These are phyloP conservation scores for Ceratoteleas bidentatus DNA, from an alignment of 1,140 invertebrate species.

Conservation along the genomic window DNA sequence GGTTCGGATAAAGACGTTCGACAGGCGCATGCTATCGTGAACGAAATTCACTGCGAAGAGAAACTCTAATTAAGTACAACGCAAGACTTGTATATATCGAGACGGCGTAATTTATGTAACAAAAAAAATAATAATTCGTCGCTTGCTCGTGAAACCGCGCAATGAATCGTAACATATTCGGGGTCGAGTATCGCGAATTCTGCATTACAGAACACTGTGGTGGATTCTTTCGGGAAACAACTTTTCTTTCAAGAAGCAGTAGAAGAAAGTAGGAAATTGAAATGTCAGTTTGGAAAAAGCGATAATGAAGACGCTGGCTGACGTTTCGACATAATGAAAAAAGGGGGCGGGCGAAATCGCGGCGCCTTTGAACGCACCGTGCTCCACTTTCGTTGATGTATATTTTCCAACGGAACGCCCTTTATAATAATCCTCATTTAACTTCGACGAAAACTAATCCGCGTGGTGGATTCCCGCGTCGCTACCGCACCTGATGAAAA, in stretches of 20 bases:
- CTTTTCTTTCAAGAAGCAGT: constrained; percentile 30
- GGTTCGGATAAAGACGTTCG: too few species aligned
- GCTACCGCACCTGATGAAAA: too few species aligned
- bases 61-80: too few species aligned
- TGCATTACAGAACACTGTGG: not conserved
- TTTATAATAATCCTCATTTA: not conserved
- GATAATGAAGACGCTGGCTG: constrained; percentile 54
- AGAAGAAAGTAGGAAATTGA: constrained; percentile 43
- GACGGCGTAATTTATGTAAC: too few species aligned
- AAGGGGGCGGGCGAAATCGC: not conserved
- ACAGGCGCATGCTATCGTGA: too few species aligned
- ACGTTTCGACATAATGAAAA: constrained; percentile 37
- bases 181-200: constrained; percentile 13
- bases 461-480: too few species aligned
- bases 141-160: too few species aligned
- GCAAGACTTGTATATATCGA: too few species aligned
- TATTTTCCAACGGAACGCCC: not conserved
- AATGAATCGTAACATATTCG: too few species aligned
- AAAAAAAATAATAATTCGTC: too few species aligned
- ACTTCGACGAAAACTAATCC: too few species aligned
- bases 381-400: not conserved
- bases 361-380: not conserved
- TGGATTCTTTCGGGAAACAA: constrained; percentile 19
- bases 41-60: too few species aligned
- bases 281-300: constrained; percentile 49